Evolutionary conservation across 2,888 invertebrate species (phyloP), one percentile per base, ranked within the genome.

Genomic region (Drosophila percnosoma): DNA sequence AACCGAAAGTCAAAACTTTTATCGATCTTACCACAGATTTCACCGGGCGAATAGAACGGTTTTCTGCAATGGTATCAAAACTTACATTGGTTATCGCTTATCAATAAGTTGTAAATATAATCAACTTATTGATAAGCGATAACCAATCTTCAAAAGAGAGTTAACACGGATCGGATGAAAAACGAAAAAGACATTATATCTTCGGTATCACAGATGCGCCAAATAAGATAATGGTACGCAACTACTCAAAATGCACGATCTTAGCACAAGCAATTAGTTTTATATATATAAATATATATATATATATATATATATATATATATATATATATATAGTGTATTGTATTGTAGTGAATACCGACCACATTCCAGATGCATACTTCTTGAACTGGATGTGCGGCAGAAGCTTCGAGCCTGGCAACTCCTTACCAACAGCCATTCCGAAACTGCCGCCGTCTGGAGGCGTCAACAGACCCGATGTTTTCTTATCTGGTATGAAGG

Each of bases 11-110:
- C 87, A 54, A 89, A 74, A 31, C 78, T 80, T 49, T 73, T 67
- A 62, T 89, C 90, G 24, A 87, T 83, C 27, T 71, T 82, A n/a
- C 92, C 92, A 59, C 92, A 92, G 36, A 83, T 80, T 61, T 90
- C 83, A 52, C 75, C 77, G 60, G 72, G 34, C 5, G 69, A 53
- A 61, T 69, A 75, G 51, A 84, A 84, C 29, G 81, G 82, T 55
- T 78, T 89, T 73, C 90, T 87, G 60, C 27, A 82, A 81, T 24
- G 18, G 33, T 21, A 48, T 40, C 21, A 18, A 45, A 13, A 11
- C n/a, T 34, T 18, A 24, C 13, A 13, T 38, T 29, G 24, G 24
- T 34, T 36, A 49, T 18, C 38, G 10, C 18, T 38, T 38, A 18
- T 38, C 38, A 38, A 38, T 45, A 21, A 2, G 2, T 45, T 18